These are phyloP conservation scores for Masnerella sp. DNA, from an alignment of 2,888 invertebrate genomes.

Conservation along the genomic window DNA sequence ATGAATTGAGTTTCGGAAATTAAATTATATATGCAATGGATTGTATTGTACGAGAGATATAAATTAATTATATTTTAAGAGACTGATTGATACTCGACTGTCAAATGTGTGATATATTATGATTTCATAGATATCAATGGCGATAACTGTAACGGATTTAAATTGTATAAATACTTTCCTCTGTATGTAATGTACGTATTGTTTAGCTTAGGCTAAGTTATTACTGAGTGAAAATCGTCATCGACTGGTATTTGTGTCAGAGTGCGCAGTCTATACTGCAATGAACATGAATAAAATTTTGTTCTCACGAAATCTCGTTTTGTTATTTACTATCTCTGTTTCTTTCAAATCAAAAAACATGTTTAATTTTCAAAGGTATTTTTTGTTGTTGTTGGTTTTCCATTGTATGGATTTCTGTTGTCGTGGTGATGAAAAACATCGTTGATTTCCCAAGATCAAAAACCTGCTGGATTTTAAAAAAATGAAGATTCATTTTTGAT, in stretches of 20 bases:
- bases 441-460: no score
- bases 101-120: conserved; percentile 73
- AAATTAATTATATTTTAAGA: conserved; percentile 62
- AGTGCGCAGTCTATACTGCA: conserved; percentile 51
- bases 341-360: no score
- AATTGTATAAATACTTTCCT: conserved; percentile 55
- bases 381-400: no score
- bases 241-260: conserved; percentile 37
- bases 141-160: conserved; percentile 42
- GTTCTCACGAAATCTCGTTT: conserved; percentile 67
- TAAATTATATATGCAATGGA: conserved; percentile 19
- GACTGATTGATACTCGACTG: conserved; percentile 67
- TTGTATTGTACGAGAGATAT: conserved; percentile 9
- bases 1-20: conserved; percentile 18
- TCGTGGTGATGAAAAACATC: no score
- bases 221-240: conserved; percentile 28
- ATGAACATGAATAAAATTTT: conserved; percentile 69
- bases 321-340: no score
- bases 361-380: no score
- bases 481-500: no score
- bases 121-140: conserved; percentile 53
- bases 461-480: no score
- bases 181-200: conserved; percentile 59
- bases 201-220: conserved; percentile 53
- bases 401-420: no score